Base-by-base conservation (phyloP, 64 coral and sea anemone genomes). In the Platygyra sinensis region DNA sequence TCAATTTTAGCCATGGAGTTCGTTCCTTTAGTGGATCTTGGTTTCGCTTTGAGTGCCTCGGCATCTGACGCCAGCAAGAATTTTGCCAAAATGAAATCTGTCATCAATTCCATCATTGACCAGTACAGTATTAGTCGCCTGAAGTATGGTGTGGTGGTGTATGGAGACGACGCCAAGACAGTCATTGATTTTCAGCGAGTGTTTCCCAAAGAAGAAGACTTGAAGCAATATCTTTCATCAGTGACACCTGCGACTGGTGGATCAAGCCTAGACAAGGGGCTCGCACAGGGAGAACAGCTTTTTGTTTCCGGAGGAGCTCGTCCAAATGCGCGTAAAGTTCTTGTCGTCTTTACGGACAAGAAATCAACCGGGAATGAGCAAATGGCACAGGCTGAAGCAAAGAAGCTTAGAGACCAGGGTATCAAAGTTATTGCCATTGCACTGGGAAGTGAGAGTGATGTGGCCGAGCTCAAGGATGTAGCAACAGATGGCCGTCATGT, bases 341-440 rank as follows among this genome's bases (percentile, higher is more conserved):
- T 97, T 0, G 92, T 97, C 19, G 91, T 97, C 3, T 81, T 97
- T 12, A 97, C 95, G 13, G 95, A 97, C 62, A 82, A 60, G 24
- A 62, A 54, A 42, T 97, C 92, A 1, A 92, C 85, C 1, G 79
- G 91, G 15, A 67, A 74, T 13, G 82, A 30, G 16, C 75, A 87
- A 33, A 85, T 52, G 18, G 79, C 93, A 0, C 57, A 77, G 33
- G 24, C 7, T 24, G 64, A 88, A 77, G 92, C 92, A 9, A 94
- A 85, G 46, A 19, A 62, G 10, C 76, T 97, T 60, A 71, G 78
- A n/a, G 69, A 83, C 5, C n/a, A 90, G 28, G 78, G 64, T 62
- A 76, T 97, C 5, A 92, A 84, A 69, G 88, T 94, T 12, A 91
- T 97, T 18, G 87, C 95, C 39, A 36, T 97, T 62, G 95, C 74